Conservation (phyloP, 1,140 invertebrate species). For the Drosophila bocki region DNA sequence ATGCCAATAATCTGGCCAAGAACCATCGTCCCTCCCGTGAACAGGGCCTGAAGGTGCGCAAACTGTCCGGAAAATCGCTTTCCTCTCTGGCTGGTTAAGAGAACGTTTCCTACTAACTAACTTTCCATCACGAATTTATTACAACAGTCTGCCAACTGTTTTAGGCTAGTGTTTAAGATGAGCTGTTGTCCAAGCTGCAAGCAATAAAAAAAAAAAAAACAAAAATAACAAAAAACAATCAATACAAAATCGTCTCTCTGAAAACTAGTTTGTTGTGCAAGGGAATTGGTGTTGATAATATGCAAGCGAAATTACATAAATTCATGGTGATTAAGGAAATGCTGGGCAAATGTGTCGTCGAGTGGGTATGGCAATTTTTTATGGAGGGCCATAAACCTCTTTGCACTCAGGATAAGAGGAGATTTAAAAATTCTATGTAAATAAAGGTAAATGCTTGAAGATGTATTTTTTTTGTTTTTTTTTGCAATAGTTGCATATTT, state of each 20-base stretch:
- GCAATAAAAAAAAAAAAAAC: constrained; percentile 19
- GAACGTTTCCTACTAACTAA: constrained; percentile 1
- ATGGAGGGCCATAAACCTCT: background rate
- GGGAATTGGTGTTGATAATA: constrained; percentile 25
- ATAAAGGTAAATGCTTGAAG: background rate
- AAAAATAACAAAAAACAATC: constrained; percentile 13
- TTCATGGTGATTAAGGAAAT: constrained; percentile 34
- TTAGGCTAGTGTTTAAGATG: constrained; percentile 47
- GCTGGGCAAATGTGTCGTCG: constrained; percentile 9
- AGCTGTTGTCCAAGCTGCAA: constrained; percentile 16
- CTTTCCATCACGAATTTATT: constrained; percentile 32
- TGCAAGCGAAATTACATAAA: constrained; percentile 22
- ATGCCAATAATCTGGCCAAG: constrained; percentile 60
- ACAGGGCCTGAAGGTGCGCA: constrained; percentile 72
- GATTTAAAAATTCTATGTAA: background rate
- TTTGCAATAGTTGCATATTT: background rate
- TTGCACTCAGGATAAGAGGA: background rate
- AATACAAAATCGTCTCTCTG: constrained; percentile 3
- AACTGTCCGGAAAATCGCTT: constrained; percentile 74
- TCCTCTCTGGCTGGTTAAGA: constrained; percentile 71
- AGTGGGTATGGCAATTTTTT: background rate
- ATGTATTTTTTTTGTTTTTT: background rate
- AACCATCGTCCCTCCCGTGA: constrained; percentile 60
- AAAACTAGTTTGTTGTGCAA: constrained; percentile 56
- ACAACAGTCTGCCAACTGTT: constrained; percentile 40